Evolutionary conservation across 2,797 vertebrate genomes (phyloP), one percentile per base, ranked within the genome.

Genomic region (Toxotes lorentzi): DNA sequence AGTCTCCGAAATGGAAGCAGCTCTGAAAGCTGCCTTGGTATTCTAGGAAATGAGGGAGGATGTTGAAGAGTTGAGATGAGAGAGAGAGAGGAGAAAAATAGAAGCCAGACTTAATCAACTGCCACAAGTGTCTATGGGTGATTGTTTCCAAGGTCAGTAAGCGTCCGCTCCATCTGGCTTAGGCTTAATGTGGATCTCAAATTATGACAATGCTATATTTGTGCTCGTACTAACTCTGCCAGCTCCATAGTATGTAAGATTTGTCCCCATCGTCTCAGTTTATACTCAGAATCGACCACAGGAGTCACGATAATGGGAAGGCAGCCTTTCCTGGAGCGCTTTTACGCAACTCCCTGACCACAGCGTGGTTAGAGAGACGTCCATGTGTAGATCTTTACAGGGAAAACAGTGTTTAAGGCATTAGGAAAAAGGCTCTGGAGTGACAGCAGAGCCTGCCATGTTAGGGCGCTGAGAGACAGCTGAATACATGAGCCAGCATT

Each of bases 11-110:
- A 90, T 98, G 96, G 92, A 98, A 97, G 93, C 96, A 97, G 88
- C 96, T 98, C 86, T 98, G 97, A 91, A 99, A 98, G 90, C 97
- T 99, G 91, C 97, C 97, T 91, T 99, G 97, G 95, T 99, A 99
- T 94, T 98, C 98, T 99, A 93, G 48, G 76, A 86, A 74, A 68
- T 17, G 41, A 84, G 67, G 34, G 47, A 54, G 57, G 61, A 66
- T 73, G 78, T 41, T 73, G 35, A 45, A 23, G 21, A 53, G 47
- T 0, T 5, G 27, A 27, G 24, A 72, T 41, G 47, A 68, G 23
- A 11, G 50, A 54, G 51, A 65, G 23, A 64, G 43, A 53, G 62
- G 58, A 80, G 57, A 75, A 76, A 80, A 84, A 88, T 17, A 82
- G 72, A 87, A 81, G 43, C 75, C 68, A 84, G 83, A 88, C 73